Percentiles rank a stretch among this genome's conserved stretches.
These are phyloP conservation scores for Aix galericulata DNA, from an alignment of 2,113 vertebrate species.

Conservation along the genomic window DNA sequence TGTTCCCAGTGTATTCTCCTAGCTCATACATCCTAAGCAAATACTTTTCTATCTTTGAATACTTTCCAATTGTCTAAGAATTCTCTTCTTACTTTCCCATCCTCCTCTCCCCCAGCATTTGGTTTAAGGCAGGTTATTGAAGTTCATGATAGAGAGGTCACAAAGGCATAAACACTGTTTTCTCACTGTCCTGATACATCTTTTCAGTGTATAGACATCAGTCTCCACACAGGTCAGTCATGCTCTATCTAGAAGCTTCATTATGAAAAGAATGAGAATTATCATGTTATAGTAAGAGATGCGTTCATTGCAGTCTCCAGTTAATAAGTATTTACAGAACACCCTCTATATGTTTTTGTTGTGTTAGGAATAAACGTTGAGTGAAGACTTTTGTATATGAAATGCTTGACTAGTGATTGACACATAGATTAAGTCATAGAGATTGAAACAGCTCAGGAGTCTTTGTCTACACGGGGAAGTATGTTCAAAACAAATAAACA, in stretches of 20 bases:
- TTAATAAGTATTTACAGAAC: not conserved
- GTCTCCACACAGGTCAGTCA: not conserved
- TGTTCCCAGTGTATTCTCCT: not conserved
- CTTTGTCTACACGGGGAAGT: not conserved
- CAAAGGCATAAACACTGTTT: rapidly evolving
- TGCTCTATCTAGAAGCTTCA: not conserved
- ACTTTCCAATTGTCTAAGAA: not conserved
- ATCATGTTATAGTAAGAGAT: not conserved
- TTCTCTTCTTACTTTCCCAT: not conserved
- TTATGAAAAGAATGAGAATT: not conserved
- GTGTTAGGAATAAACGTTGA: not conserved
- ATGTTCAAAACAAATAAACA: conserved; percentile 41
- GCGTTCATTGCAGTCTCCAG: not conserved
- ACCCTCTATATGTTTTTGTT: not conserved
- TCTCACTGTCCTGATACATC: rapidly evolving
- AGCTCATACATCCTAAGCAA: not conserved
- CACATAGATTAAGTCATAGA: not conserved
- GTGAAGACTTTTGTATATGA: conserved; percentile 6
- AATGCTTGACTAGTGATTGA: conserved; percentile 26
- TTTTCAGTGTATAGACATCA: not conserved
- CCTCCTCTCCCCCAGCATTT: not conserved
- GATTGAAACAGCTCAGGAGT: conserved; percentile 3
- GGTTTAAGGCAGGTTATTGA: not conserved
- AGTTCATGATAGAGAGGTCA: not conserved
- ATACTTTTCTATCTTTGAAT: not conserved